Percentiles rank a stretch among this genome's conserved stretches.
Evolutionary conservation across 2,888 invertebrate genomes (phyloP).

Genomic region (Torymus tubicola): DNA sequence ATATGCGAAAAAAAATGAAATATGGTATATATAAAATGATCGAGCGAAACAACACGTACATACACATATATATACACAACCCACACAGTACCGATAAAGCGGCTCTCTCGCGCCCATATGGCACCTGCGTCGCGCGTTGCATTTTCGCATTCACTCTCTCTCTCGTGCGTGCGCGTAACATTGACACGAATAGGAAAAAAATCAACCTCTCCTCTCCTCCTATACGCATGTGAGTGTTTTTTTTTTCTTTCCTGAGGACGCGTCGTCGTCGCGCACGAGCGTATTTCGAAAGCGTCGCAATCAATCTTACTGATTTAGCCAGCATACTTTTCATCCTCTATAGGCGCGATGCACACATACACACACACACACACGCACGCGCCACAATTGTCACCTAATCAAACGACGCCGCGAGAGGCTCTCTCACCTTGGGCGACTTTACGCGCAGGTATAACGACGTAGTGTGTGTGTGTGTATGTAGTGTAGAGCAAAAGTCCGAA

Average conservation of each 20-base stretch:
- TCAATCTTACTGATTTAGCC: slow-evolving; percentile 56
- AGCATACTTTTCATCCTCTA: slow-evolving; percentile 46
- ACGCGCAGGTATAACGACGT: slow-evolving; percentile 15
- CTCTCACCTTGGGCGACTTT: slow-evolving; percentile 52
- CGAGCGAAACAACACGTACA: too few relatives aligned
- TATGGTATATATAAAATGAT: too few relatives aligned
- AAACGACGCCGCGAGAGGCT: slow-evolving; percentile 39
- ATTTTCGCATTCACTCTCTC: too few relatives aligned
- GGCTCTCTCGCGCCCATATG: too few relatives aligned
- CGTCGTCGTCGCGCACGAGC: not conserved
- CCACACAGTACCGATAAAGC: too few relatives aligned
- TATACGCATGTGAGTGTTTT: slow-evolving; percentile 36
- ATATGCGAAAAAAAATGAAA: too few relatives aligned
- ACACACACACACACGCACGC: slow-evolving; percentile 38
- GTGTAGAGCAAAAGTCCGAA: not conserved
- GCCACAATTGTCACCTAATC: slow-evolving; percentile 59
- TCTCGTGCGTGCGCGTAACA: slow-evolving; percentile 8
- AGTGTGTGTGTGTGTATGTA: not conserved
- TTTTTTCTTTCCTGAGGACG: slow-evolving; percentile 5
- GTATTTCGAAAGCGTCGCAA: slow-evolving; percentile 51
- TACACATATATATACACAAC: too few relatives aligned
- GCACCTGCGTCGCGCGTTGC: too few relatives aligned
- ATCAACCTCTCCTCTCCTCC: slow-evolving; percentile 9
- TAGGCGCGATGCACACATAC: slow-evolving; percentile 10
- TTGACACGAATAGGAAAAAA: slow-evolving; percentile 47